Percentiles rank a stretch among this genome's conserved stretches.
These are phyloP conservation scores for Eueremaeus valkanovi DNA, from an alignment of 2,888 invertebrate genomes.

Conservation along the genomic window DNA sequence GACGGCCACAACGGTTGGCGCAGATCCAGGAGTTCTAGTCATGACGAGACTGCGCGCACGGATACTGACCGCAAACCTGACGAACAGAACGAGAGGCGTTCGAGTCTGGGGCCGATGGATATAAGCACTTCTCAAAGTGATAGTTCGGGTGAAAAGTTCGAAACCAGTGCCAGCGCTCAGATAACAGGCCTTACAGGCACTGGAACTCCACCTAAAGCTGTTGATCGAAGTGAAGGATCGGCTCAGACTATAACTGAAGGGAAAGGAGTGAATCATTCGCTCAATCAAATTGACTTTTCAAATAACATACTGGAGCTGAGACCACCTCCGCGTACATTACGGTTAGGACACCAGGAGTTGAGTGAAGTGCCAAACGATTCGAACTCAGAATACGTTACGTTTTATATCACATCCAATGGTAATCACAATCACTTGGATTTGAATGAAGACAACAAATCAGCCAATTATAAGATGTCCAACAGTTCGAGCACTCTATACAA, in stretches of 20 bases:
- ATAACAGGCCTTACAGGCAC: background rate
- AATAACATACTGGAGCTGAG: conserved; percentile 41
- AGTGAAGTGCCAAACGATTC: conserved; percentile 32
- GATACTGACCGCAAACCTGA: background rate
- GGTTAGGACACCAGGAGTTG: conserved; percentile 41
- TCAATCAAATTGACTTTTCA: conserved; percentile 42
- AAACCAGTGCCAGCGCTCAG: background rate
- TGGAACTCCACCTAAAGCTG: background rate
- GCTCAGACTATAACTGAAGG: conserved; percentile 45
- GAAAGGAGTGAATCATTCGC: conserved; percentile 50
- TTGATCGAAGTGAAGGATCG: background rate
- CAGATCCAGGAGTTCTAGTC: conserved; percentile 33
- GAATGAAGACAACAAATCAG: conserved; percentile 34
- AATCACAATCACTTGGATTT: conserved; percentile 13
- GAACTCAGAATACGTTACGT: conserved; percentile 47
- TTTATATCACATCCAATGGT: conserved; percentile 40
- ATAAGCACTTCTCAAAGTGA: background rate
- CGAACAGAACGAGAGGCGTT: conserved; percentile 9
- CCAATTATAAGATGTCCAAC: conserved; percentile 15
- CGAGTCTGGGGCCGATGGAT: conserved; percentile 33
- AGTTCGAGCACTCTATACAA: conserved; percentile 24
- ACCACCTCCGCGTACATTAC: conserved; percentile 40
- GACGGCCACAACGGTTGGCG: conserved; percentile 33
- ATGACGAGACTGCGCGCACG: conserved; percentile 34
- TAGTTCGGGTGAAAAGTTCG: conserved; percentile 1